Percentiles rank a stretch among this genome's conserved stretches.
Conservation (phyloP, 1,140 invertebrate genomes). For the Pogonomyrmex californicus region DNA sequence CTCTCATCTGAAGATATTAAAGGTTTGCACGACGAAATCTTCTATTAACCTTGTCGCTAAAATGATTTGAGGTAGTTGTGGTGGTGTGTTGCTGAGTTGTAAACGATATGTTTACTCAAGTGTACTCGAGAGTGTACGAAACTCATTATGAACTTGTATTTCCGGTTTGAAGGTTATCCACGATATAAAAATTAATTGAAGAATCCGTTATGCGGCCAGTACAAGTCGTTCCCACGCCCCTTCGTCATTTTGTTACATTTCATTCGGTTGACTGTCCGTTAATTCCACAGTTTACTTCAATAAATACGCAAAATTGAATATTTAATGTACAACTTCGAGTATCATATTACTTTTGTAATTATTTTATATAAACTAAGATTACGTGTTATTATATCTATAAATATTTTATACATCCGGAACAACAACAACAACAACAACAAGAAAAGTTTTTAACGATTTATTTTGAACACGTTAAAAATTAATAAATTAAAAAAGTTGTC, state of each 20-base stretch:
- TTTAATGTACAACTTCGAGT: neutral
- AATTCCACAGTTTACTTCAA: neutral
- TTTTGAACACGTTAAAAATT: neutral
- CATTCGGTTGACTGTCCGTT: neutral
- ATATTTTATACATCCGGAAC: neutral
- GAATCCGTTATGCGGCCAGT: neutral
- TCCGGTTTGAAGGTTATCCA: conserved; percentile 18
- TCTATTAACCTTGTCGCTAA: neutral
- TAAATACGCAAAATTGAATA: neutral
- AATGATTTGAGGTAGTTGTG: neutral
- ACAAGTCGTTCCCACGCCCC: conserved; percentile 60
- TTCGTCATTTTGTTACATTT: neutral
- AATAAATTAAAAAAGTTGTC: neutral
- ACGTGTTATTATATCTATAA: neutral
- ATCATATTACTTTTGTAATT: neutral
- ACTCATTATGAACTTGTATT: conserved; percentile 21
- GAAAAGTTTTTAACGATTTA: neutral
- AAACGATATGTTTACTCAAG: neutral
- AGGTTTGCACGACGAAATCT: neutral
- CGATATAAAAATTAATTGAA: conserved; percentile 55
- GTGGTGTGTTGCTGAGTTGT: neutral
- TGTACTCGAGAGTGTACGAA: neutral
- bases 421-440: neutral
- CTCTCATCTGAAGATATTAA: neutral
- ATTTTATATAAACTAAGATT: neutral